Evolutionary conservation across 2,888 invertebrate genomes (phyloP).

Genomic region (Crioceris asparagi): DNA sequence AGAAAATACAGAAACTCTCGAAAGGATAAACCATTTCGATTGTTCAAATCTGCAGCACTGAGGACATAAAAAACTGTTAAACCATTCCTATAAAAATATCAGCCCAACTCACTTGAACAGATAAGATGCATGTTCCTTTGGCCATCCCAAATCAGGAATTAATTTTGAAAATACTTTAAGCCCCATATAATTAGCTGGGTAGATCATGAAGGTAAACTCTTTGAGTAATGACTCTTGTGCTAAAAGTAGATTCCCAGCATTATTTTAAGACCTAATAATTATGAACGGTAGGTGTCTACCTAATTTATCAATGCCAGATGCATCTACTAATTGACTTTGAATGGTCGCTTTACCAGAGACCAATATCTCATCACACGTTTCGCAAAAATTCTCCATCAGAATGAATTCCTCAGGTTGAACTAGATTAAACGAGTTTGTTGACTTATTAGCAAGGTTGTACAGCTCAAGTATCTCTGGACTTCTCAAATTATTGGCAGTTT

Average conservation of each 20-base stretch:
- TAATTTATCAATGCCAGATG: constrained; percentile 27
- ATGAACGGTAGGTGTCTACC: no score
- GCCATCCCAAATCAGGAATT: constrained; percentile 47
- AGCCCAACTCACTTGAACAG: constrained; percentile 39
- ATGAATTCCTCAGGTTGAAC: constrained; percentile 21
- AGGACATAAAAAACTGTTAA: constrained; percentile 8
- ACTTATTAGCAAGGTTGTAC: constrained; percentile 12
- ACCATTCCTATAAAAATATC: constrained; percentile 1
- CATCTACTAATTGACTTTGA: constrained; percentile 27
- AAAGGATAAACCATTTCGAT: constrained; percentile 44
- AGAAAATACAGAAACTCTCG: constrained; percentile 49
- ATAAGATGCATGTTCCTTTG: constrained; percentile 35
- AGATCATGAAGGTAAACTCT: constrained; percentile 45
- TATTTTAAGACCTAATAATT: no score
- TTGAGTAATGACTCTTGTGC: constrained; percentile 48
- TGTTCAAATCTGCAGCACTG: constrained; percentile 47
- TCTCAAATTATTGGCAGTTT: constrained; percentile 20
- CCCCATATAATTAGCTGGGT: constrained; percentile 49
- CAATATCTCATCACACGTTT: constrained; percentile 26
- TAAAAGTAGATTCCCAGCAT: constrained; percentile 28
- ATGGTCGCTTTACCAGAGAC: constrained; percentile 22
- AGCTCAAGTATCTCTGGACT: constrained; percentile 30
- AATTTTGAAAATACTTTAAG: constrained; percentile 43
- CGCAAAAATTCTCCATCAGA: constrained; percentile 23
- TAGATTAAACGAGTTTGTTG: constrained; percentile 8